Evolutionary conservation across 2,797 vertebrate species (phyloP), one percentile per base, ranked within the genome.

Genomic region (Melanotaenia parkinsoni): DNA sequence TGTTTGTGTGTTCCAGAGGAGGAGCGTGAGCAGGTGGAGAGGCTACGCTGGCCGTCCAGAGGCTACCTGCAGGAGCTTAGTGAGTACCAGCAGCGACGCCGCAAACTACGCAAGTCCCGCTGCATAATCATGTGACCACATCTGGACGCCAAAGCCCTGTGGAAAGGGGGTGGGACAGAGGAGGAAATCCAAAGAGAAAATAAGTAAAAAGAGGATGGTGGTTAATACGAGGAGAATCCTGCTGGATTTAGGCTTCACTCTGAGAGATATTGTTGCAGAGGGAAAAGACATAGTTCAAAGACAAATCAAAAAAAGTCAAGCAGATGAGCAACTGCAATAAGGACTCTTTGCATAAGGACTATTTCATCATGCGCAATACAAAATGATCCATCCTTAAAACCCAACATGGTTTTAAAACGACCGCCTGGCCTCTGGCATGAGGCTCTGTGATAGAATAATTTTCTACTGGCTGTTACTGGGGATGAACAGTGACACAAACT

Each of bases 51-150:
- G 98, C 98, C 98, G 0, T 98, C 97, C 67, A 93, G 94, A 76
- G 83, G 96, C 40, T 99, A 99, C 90, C 93, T 99, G 91, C 97
- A 97, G 93, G 96, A 99, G 92, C 96, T 99, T 70, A 96, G 95
- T 1, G 97, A 98, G 69, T 99, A 98, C 91, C 96, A 97, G 92
- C 96, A 96, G 88, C 95, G 94, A 72, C 94, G 97, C 3, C 91
- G 98, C 82, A 96, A 98, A 84, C 94, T 96, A 28, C 96, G 96
- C 86, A 98, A 97, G 82, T 96, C 95, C 53, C 96, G 96, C 67
- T 99, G 98, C 84, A 66, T 80, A 37, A 89, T 99, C 64, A 98
- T 99, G 98, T 99, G 92, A 96, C 90, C 83, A 13, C 58, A 72
- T 13, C 81, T 58, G 70, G 69, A 83, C 2, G 63, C 76, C 80